phyloP scores from a whole-genome alignment of 2,888 invertebrate genomes.

The Zhengitettix transpicula region DNA sequence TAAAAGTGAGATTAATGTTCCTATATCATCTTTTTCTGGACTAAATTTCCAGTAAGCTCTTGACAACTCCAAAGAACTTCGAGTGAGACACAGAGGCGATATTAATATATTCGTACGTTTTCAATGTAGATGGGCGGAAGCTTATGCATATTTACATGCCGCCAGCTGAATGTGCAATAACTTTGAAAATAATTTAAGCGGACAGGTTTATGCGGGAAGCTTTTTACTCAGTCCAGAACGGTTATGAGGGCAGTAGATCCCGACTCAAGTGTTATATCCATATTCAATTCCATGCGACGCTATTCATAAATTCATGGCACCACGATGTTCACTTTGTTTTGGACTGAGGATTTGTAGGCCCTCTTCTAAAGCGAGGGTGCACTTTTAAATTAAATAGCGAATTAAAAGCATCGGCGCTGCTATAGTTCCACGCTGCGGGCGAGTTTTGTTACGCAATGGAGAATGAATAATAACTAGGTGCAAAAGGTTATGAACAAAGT shows the following conservation, averaged over 20 bases:
- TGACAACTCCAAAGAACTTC: no score
- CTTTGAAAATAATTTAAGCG: background rate
- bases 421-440: no score
- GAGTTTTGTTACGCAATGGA: no score
- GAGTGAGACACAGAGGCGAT: background rate
- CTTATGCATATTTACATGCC: background rate
- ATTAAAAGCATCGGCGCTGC: background rate
- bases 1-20: no score
- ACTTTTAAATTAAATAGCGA: background rate
- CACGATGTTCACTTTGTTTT: background rate
- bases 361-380: background rate
- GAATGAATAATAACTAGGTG: no score
- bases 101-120: background rate
- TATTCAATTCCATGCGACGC: background rate
- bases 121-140: background rate
- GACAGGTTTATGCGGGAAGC: background rate
- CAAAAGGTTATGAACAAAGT: no score
- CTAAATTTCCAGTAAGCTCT: no score
- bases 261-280: background rate
- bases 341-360: background rate
- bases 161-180: background rate
- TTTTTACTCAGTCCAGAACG: no score
- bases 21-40: no score
- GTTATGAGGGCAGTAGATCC: no score
- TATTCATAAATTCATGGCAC: background rate